Evolutionary conservation across 2,113 vertebrate genomes (phyloP).

Genomic region (Leptodactylus fuscus): DNA sequence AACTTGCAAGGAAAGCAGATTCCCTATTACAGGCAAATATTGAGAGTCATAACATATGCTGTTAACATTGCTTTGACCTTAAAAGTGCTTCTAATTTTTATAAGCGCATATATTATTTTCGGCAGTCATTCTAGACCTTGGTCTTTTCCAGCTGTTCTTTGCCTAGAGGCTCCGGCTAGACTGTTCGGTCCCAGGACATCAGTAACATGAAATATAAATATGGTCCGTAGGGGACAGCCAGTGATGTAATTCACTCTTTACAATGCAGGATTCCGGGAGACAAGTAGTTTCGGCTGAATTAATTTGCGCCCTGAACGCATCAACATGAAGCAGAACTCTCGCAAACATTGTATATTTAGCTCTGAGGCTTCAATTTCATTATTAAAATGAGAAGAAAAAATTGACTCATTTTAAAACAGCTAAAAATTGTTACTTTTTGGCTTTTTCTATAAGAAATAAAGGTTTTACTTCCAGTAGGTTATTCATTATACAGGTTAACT

Average conservation of each 20-base stretch:
- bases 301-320: conserved; percentile 57
- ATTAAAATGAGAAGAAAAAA: background rate
- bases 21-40: conserved; percentile 43
- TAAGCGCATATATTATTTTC: conserved; percentile 53
- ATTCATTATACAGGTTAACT: background rate
- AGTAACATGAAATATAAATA: conserved; percentile 38
- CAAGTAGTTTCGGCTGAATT: conserved; percentile 25
- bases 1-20: conserved; percentile 28
- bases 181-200: conserved; percentile 29
- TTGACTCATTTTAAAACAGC: background rate
- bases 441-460: background rate
- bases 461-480: background rate
- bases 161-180: conserved; percentile 49
- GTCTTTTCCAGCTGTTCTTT: conserved; percentile 45
- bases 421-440: background rate
- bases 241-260: conserved; percentile 28
- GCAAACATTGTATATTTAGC: conserved; percentile 24
- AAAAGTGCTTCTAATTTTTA: conserved; percentile 55
- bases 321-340: conserved; percentile 29
- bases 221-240: background rate
- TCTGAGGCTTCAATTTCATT: conserved; percentile 27
- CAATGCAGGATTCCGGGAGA: conserved; percentile 54
- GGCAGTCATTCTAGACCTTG: conserved; percentile 21
- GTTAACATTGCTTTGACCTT: conserved; percentile 50
- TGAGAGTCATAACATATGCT: conserved; percentile 51